phyloP scores from a whole-genome alignment of 2,888 invertebrate species.

The Drosophila anceps region DNA sequence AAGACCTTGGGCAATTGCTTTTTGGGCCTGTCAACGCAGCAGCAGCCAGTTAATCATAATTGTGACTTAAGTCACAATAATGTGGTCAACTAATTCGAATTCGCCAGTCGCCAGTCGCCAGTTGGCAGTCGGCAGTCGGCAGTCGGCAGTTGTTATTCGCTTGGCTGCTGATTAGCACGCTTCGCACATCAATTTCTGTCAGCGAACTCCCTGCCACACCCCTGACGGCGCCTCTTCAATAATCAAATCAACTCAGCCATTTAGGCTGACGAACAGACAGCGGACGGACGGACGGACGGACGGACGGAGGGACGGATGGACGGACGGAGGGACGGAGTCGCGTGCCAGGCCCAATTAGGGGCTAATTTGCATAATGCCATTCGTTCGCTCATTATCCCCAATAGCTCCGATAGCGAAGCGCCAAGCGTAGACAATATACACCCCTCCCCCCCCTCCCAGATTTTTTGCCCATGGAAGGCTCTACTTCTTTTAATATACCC shows the following conservation, averaged over 20 bases:
- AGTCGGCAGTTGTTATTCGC: not conserved
- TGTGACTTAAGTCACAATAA: slow-evolving; percentile 20
- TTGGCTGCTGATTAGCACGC: slow-evolving; percentile 46
- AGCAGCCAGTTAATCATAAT: slow-evolving; percentile 46
- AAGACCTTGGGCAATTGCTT: slow-evolving; percentile 15
- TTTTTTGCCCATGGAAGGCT: slow-evolving; percentile 4
- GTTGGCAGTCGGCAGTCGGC: not conserved
- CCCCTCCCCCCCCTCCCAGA: too few relatives aligned
- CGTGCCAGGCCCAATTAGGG: slow-evolving; percentile 65
- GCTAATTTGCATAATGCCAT: slow-evolving; percentile 70
- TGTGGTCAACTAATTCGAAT: slow-evolving; percentile 32
- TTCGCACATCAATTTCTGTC: slow-evolving; percentile 31
- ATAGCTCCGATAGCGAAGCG: slow-evolving; percentile 33
- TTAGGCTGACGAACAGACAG: slow-evolving; percentile 6
- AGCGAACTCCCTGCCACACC: slow-evolving; percentile 6
- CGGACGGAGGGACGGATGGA: not conserved
- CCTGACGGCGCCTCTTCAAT: slow-evolving; percentile 23
- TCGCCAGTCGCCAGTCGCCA: not conserved
- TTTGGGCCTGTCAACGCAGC: slow-evolving; percentile 12
- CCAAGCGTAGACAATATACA: not conserved
- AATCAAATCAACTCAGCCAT: slow-evolving; percentile 63
- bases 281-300: not conserved
- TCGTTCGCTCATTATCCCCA: slow-evolving; percentile 61
- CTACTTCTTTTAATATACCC: slow-evolving; percentile 4
- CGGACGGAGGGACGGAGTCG: slow-evolving; percentile 28